A percentile compares a stretch with the other conserved stretches of the same genome.
Evolutionary conservation across 2,797 vertebrate species (phyloP).

Genomic region (Sylvia borin): DNA sequence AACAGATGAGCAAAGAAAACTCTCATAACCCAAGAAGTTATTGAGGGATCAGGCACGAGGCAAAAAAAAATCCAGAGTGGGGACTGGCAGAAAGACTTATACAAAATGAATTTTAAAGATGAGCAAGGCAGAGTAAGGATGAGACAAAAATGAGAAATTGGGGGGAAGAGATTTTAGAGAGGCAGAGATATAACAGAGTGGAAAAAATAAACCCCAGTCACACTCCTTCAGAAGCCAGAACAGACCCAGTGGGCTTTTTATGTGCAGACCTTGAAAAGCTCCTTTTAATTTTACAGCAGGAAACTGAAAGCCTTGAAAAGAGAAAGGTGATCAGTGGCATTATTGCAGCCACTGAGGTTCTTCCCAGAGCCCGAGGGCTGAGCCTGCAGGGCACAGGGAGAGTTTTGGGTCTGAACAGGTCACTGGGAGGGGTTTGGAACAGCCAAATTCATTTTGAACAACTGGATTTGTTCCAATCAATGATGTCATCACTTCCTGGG

Average conservation of each 20-base stretch:
- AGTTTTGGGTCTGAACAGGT: rapidly evolving
- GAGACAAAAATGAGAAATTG: background rate
- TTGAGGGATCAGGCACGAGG: background rate
- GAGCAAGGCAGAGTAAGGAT: background rate
- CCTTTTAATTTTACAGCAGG: background rate
- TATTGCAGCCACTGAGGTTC: background rate
- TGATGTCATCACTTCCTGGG: background rate
- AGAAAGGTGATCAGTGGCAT: background rate
- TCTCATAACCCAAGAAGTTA: background rate
- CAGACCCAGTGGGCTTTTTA: background rate
- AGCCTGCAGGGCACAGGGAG: background rate
- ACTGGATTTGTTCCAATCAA: rapidly evolving
- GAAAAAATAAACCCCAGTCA: background rate
- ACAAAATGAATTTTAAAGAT: constrained; percentile 23
- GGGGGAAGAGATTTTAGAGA: background rate
- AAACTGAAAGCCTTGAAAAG: background rate
- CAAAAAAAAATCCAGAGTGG: background rate
- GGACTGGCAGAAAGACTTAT: background rate
- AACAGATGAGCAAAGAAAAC: constrained; percentile 15
- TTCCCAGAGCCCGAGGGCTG: background rate
- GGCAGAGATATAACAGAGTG: background rate
- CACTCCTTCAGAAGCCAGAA: background rate
- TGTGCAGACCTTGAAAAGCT: background rate
- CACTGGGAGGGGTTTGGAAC: background rate
- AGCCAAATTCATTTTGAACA: background rate